phyloP scores from a whole-genome alignment of 53 echinoderm and acorn worm genomes.

The Holothuria leucospilota region DNA sequence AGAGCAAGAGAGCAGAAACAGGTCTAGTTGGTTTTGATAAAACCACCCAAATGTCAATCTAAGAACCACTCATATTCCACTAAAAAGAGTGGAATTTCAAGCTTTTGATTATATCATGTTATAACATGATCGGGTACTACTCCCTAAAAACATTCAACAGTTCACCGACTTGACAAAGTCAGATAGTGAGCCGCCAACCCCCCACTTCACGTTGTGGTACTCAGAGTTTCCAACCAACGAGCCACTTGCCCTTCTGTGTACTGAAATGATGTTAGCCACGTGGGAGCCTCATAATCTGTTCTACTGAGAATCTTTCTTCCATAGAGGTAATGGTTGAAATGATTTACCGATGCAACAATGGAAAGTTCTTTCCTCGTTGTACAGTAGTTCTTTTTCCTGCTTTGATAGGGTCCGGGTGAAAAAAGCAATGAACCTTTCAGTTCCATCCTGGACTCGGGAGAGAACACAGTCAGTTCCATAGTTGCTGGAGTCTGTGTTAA shows the following conservation, averaged over 20 bases:
- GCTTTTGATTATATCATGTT: too few relatives aligned
- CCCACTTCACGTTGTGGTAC: neutral
- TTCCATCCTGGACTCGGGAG: constrained; percentile 53
- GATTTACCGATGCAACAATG: neutral
- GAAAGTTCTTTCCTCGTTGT: constrained; percentile 20
- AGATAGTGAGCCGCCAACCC: too few relatives aligned
- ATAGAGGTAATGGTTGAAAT: constrained; percentile 1
- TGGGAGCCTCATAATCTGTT: constrained; percentile 55
- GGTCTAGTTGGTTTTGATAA: too few relatives aligned
- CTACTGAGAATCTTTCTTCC: neutral
- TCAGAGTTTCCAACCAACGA: neutral
- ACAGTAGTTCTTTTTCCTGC: constrained; percentile 70
- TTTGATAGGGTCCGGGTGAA: too few relatives aligned
- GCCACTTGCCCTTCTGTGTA: constrained; percentile 34
- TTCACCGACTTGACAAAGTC: too few relatives aligned
- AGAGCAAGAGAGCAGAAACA: too few relatives aligned
- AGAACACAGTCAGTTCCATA: constrained; percentile 59
- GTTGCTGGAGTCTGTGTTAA: constrained; percentile 63
- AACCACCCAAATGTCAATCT: too few relatives aligned
- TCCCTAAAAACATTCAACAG: too few relatives aligned
- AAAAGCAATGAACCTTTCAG: constrained; percentile 57
- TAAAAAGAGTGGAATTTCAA: too few relatives aligned
- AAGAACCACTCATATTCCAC: too few relatives aligned
- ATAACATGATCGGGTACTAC: too few relatives aligned
- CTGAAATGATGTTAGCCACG: constrained; percentile 58